A percentile compares a stretch with the other conserved stretches of the same genome.
Evolutionary conservation across 1,140 invertebrate species (phyloP).

Genomic region (Meloidogyne floridensis): DNA sequence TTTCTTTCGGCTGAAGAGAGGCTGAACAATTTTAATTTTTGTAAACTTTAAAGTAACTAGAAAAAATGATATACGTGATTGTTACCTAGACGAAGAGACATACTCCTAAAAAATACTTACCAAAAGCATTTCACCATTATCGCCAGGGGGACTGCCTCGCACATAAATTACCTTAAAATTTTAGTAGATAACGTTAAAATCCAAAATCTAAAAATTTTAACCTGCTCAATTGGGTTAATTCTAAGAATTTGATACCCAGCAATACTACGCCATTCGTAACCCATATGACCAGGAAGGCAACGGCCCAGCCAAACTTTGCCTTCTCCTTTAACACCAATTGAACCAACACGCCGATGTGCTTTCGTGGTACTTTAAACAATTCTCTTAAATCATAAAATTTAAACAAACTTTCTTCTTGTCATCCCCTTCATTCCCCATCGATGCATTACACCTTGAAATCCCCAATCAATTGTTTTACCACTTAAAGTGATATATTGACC

Average conservation of each 20-base stretch:
- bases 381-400: not conserved
- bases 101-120: too few relatives aligned
- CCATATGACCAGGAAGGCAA: constrained; percentile 96
- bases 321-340: constrained; percentile 78
- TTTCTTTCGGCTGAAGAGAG: not conserved
- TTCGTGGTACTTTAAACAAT: constrained; percentile 79
- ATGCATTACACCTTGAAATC: constrained; percentile 98
- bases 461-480: constrained; percentile 88
- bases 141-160: constrained; percentile 57
- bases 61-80: too few relatives aligned
- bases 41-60: too few relatives aligned
- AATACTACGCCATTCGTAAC: constrained; percentile 74
- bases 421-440: constrained; percentile 91
- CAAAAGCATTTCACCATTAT: constrained; percentile 52
- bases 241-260: constrained; percentile 72
- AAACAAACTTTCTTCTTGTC: constrained; percentile 71
- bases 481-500: constrained; percentile 87
- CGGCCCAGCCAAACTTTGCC: constrained; percentile 88
- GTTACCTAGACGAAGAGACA: too few relatives aligned
- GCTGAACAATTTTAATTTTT: too few relatives aligned
- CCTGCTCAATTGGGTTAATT: constrained; percentile 61
- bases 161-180: constrained; percentile 58
- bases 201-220: not conserved
- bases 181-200: not conserved
- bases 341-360: constrained; percentile 86